Conservation (phyloP, 2,888 invertebrate genomes). For the Spialia ferax region DNA sequence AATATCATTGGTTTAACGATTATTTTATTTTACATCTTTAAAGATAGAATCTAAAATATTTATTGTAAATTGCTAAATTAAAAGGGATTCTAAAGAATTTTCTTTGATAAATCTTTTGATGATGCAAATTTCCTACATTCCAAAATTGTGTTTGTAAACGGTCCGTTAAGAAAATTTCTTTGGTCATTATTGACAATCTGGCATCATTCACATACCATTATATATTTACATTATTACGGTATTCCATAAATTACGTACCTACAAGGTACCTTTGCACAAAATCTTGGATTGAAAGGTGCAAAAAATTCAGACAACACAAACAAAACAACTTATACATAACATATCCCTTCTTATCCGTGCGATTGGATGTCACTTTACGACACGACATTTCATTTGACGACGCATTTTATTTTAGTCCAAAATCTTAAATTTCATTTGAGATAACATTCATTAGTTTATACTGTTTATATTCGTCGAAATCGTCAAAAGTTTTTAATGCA, state of each 20-base stretch:
- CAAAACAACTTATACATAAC: neutral
- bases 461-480: constrained; percentile 29
- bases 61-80: neutral
- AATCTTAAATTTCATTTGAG: constrained; percentile 26
- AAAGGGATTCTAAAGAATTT: neutral
- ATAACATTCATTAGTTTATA: constrained; percentile 30
- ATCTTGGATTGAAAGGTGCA: neutral
- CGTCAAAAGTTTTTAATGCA: constrained; percentile 14
- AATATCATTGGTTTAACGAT: too few species aligned
- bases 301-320: neutral
- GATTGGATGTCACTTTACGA: constrained; percentile 24
- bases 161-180: neutral
- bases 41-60: neutral
- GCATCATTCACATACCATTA: neutral
- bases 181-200: neutral
- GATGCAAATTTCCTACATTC: neutral
- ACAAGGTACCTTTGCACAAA: neutral
- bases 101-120: neutral
- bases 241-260: neutral
- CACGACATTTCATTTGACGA: neutral
- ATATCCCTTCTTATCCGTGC: neutral
- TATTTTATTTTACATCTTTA: neutral
- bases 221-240: neutral
- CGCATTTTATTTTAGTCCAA: constrained; percentile 13
- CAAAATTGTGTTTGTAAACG: neutral